These are phyloP conservation scores for Galeruca laticollis DNA, from an alignment of 2,888 invertebrate genomes.

Conservation along the genomic window DNA sequence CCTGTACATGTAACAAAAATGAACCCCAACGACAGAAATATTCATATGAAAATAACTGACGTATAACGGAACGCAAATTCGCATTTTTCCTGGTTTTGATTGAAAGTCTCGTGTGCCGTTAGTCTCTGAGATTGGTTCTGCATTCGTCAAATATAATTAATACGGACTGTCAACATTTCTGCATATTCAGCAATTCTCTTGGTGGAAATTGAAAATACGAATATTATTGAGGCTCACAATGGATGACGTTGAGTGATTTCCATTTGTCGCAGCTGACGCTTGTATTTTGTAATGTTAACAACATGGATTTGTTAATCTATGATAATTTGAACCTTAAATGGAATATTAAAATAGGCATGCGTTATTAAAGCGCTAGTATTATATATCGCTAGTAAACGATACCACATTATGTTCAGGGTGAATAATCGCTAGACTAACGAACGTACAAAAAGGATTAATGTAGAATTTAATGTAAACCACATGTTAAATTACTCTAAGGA, in stretches of 20 bases:
- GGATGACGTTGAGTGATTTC: constrained; percentile 32
- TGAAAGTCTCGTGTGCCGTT: constrained; percentile 17
- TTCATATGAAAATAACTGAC: constrained; percentile 4
- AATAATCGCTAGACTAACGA: background rate
- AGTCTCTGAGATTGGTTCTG: constrained; percentile 20
- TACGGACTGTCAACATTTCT: constrained; percentile 23
- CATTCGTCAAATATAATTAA: constrained; percentile 35
- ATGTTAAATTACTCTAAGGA: too few relatives aligned
- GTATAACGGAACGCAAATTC: background rate
- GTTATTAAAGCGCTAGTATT: background rate
- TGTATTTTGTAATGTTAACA: constrained; percentile 10
- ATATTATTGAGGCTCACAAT: constrained; percentile 28
- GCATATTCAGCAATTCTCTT: constrained; percentile 29
- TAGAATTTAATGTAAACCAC: too few relatives aligned
- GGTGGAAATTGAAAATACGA: constrained; percentile 32
- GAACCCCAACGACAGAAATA: background rate
- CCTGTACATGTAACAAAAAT: background rate
- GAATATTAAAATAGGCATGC: constrained; percentile 6
- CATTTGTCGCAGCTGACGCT: constrained; percentile 19
- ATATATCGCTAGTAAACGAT: background rate
- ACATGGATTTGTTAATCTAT: constrained; percentile 7
- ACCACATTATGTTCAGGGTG: background rate
- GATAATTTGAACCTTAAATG: constrained; percentile 13
- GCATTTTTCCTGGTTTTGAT: constrained; percentile 19
- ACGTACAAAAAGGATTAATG: background rate